Conservation (phyloP, 2,888 invertebrate genomes). For the Sisyra terminalis region DNA sequence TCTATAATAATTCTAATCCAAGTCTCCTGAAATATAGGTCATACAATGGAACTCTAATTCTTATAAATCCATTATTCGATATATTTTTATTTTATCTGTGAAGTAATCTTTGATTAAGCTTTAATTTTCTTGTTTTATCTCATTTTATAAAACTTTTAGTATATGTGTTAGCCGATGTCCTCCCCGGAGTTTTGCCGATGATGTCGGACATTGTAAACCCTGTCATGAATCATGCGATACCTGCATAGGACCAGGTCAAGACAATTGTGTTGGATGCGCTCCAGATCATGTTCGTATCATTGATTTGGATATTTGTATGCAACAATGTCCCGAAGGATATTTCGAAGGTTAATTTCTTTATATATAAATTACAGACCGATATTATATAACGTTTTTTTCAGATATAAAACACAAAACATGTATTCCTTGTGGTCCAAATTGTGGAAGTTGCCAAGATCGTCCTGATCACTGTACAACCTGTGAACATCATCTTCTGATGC, state of each 20-base stretch:
- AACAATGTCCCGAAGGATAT: conserved; percentile 80
- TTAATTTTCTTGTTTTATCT: too few relatives aligned
- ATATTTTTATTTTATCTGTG: too few relatives aligned
- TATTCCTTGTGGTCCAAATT: conserved; percentile 72
- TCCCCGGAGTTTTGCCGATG: conserved; percentile 66
- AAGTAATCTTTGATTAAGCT: too few relatives aligned
- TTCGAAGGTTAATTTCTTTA: conserved; percentile 48
- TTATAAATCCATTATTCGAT: too few relatives aligned
- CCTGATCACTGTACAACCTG: conserved; percentile 75
- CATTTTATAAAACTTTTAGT: too few relatives aligned
- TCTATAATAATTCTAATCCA: too few relatives aligned
- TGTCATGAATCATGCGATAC: conserved; percentile 83
- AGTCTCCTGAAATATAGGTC: too few relatives aligned
- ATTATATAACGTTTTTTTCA: conserved; percentile 1
- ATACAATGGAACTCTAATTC: too few relatives aligned
- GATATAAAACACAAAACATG: conserved; percentile 38
- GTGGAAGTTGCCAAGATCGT: conserved; percentile 68
- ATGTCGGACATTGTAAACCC: conserved; percentile 65
- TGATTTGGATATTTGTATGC: conserved; percentile 72
- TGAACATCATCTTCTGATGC: conserved; percentile 72
- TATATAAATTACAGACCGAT: conserved; percentile 1
- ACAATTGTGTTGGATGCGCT: conserved; percentile 71
- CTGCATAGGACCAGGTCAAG: conserved; percentile 75
- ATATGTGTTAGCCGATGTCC: conserved; percentile 75
- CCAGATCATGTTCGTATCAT: conserved; percentile 69